A percentile compares a stretch with the other conserved stretches of the same genome.
These are phyloP conservation scores for Sternarchorhynchus goeldii DNA, from an alignment of 2,797 vertebrate species.

Conservation along the genomic window DNA sequence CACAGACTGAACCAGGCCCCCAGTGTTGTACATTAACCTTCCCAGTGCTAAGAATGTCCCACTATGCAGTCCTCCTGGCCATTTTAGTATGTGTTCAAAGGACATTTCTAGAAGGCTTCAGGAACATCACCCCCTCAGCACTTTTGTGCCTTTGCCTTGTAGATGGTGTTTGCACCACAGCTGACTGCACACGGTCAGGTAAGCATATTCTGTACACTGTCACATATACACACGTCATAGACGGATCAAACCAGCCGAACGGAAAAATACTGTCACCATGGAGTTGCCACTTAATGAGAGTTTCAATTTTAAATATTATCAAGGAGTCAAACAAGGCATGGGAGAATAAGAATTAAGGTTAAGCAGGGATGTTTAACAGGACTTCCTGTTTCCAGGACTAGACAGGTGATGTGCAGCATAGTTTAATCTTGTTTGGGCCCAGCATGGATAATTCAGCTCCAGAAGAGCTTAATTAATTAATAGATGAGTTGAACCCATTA, in stretches of 20 bases:
- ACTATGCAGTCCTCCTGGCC: background rate
- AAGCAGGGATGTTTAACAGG: background rate
- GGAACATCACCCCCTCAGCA: conserved; percentile 17
- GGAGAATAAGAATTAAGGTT: background rate
- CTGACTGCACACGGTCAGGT: conserved; percentile 94
- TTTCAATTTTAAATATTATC: background rate
- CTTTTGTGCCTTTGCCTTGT: conserved; percentile 58
- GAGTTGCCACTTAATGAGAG: too few relatives aligned
- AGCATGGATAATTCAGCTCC: too few relatives aligned
- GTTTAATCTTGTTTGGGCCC: background rate
- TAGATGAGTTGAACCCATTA: too few relatives aligned
- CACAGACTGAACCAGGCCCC: background rate
- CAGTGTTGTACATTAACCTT: background rate
- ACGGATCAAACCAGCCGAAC: background rate
- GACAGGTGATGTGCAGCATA: background rate
- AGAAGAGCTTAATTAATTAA: too few relatives aligned
- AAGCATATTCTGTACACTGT: conserved; percentile 62
- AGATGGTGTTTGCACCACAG: conserved; percentile 91
- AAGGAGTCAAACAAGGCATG: background rate
- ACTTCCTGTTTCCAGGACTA: background rate
- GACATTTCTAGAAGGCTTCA: conserved; percentile 26
- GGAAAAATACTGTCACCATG: too few relatives aligned
- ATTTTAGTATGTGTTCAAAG: background rate
- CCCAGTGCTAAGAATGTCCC: background rate
- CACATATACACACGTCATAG: background rate